Evolutionary conservation across 2,797 vertebrate species (phyloP).

Genomic region (Takifugu rubripes): DNA sequence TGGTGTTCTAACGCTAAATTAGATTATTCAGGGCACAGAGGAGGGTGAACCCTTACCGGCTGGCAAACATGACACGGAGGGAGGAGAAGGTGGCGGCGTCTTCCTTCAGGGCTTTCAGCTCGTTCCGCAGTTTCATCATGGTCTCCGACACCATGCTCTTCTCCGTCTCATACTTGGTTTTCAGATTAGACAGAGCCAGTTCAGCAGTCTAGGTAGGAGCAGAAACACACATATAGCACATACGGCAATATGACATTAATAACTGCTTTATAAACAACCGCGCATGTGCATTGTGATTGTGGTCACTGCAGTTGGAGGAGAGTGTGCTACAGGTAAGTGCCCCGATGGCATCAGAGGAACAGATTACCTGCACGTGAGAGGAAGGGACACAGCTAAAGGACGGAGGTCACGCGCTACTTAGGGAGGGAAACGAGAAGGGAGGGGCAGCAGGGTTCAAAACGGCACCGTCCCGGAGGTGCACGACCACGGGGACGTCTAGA

Average conservation of each 20-base stretch:
- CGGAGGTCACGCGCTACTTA: slow-evolving; percentile 34
- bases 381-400: slow-evolving; percentile 27
- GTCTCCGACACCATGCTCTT: slow-evolving; percentile 83
- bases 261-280: no score
- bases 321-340: no score
- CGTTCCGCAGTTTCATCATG: slow-evolving; percentile 84
- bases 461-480: slow-evolving; percentile 18
- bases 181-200: slow-evolving; percentile 82
- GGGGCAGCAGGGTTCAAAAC: slow-evolving; percentile 5
- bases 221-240: not conserved
- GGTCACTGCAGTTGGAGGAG: no score
- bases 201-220: slow-evolving; percentile 77
- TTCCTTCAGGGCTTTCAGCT: slow-evolving; percentile 85
- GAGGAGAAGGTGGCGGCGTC: slow-evolving; percentile 87
- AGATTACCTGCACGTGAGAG: slow-evolving; percentile 27
- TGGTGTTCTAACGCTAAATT: no score
- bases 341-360: not conserved
- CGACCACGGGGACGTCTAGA: slow-evolving; percentile 25
- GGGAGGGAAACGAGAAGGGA: slow-evolving; percentile 9
- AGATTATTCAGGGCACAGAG: not conserved
- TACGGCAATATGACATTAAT: no score
- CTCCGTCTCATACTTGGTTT: slow-evolving; percentile 86
- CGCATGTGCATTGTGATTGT: no score
- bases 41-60: slow-evolving; percentile 69
- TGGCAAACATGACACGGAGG: slow-evolving; percentile 84